Evolutionary conservation across 2,113 vertebrate genomes (phyloP).

Genomic region (Stomatorhinus ivindoensis): DNA sequence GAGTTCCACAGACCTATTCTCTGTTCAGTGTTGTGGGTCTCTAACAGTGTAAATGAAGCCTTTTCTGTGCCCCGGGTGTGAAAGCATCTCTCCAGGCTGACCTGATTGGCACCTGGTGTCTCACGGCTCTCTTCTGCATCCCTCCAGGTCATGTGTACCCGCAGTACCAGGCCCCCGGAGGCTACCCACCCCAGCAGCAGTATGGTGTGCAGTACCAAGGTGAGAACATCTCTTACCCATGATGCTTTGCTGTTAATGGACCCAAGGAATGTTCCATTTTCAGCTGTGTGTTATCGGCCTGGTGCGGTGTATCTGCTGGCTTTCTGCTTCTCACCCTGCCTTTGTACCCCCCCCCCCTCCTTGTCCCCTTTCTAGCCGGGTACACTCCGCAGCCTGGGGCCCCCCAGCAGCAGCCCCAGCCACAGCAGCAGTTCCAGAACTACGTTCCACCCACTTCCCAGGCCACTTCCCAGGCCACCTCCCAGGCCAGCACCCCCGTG

Average conservation of each 20-base stretch:
- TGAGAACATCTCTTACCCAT: slow-evolving; percentile 52
- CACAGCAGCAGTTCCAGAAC: slow-evolving; percentile 81
- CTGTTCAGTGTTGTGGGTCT: background rate
- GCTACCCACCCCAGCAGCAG: slow-evolving; percentile 83
- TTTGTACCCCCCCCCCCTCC: background rate
- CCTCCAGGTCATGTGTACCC: slow-evolving; percentile 86
- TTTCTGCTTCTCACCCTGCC: background rate
- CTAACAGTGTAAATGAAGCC: background rate
- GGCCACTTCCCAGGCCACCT: slow-evolving; percentile 69
- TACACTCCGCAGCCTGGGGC: slow-evolving; percentile 78
- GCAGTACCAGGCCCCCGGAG: slow-evolving; percentile 85
- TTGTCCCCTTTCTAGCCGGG: slow-evolving; percentile 54
- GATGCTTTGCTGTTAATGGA: background rate
- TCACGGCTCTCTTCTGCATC: background rate
- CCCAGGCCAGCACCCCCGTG: slow-evolving; percentile 38
- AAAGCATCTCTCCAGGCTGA: background rate
- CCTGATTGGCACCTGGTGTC: background rate
- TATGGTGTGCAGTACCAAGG: slow-evolving; percentile 91
- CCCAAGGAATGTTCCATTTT: background rate
- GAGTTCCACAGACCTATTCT: background rate
- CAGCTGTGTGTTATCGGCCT: background rate
- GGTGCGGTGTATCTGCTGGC: background rate
- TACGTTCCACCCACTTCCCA: slow-evolving; percentile 77
- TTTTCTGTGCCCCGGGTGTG: background rate
- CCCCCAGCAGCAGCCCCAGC: slow-evolving; percentile 58